A percentile compares a stretch with the other conserved stretches of the same genome.
These are phyloP conservation scores for Bovichtus variegatus DNA, from an alignment of 2,797 vertebrate genomes.

Conservation along the genomic window DNA sequence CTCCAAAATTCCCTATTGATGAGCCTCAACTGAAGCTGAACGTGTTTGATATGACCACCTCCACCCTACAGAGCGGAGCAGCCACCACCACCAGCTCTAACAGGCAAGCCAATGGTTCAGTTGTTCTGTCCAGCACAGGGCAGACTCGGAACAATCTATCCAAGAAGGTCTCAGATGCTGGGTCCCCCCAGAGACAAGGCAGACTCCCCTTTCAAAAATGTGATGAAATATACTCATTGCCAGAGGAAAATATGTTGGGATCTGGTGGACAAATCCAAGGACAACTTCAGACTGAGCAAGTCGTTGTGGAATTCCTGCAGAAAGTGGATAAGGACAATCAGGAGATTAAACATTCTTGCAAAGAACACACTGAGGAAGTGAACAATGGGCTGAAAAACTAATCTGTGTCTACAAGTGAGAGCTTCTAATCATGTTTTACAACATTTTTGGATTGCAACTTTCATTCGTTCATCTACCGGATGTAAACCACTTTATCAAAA, in stretches of 20 bases:
- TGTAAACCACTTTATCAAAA: background rate
- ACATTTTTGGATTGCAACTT: background rate
- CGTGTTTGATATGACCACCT: constrained; percentile 82
- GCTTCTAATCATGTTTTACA: background rate
- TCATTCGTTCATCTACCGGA: background rate
- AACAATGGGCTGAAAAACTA: constrained; percentile 46
- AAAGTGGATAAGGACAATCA: constrained; percentile 55
- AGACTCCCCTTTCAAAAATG: constrained; percentile 66
- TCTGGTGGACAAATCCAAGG: constrained; percentile 28
- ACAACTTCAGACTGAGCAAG: constrained; percentile 17
- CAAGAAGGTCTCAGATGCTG: constrained; percentile 83
- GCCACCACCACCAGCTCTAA: constrained; percentile 65
- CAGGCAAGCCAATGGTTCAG: constrained; percentile 82
- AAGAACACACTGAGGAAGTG: constrained; percentile 4
- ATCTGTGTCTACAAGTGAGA: background rate
- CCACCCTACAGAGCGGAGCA: constrained; percentile 78
- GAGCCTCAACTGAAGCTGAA: constrained; percentile 82
- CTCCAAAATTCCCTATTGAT: constrained; percentile 76
- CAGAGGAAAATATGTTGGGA: constrained; percentile 71
- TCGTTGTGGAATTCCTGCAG: constrained; percentile 40
- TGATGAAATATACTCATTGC: constrained; percentile 83
- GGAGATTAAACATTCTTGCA: constrained; percentile 35
- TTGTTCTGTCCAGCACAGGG: constrained; percentile 68
- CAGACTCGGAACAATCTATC: constrained; percentile 82
- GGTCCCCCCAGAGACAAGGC: constrained; percentile 80